Conservation (phyloP, 2,888 invertebrate species). For the Acleris literana region DNA sequence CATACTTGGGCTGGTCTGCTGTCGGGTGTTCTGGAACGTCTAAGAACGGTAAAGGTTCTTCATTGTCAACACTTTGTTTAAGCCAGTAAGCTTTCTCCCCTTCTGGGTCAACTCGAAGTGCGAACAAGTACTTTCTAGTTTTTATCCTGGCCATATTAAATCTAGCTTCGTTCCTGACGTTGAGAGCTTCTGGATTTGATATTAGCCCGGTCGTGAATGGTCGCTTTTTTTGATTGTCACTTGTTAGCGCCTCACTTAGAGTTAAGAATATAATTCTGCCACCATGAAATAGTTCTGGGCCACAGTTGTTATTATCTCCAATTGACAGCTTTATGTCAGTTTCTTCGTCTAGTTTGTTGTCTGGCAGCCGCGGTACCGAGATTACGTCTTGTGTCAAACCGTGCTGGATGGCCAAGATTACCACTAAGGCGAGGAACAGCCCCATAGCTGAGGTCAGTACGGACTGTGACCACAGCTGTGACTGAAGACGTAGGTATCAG, state of each 20-base stretch:
- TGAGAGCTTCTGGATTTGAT: background rate
- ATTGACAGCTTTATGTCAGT: background rate
- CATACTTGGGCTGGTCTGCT: background rate
- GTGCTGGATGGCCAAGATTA: background rate
- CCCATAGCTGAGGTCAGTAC: background rate
- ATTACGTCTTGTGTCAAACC: background rate
- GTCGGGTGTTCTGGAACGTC: background rate
- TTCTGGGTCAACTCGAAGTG: background rate
- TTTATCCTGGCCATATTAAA: background rate
- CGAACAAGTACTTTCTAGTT: background rate
- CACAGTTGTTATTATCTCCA: background rate
- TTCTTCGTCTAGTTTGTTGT: background rate
- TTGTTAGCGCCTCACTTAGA: background rate
- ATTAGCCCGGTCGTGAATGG: background rate
- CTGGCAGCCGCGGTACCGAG: background rate
- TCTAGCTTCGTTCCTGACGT: background rate
- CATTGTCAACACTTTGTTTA: background rate
- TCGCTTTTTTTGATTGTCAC: background rate
- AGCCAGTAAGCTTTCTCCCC: constrained; percentile 6
- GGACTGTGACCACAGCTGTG: background rate
- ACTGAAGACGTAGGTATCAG: background rate
- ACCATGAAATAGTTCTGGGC: background rate
- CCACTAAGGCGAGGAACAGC: background rate
- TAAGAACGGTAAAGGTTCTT: background rate
- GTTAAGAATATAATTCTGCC: background rate